Evolutionary conservation across 1,140 invertebrate genomes (phyloP).

Genomic region (Pissodes strobi): DNA sequence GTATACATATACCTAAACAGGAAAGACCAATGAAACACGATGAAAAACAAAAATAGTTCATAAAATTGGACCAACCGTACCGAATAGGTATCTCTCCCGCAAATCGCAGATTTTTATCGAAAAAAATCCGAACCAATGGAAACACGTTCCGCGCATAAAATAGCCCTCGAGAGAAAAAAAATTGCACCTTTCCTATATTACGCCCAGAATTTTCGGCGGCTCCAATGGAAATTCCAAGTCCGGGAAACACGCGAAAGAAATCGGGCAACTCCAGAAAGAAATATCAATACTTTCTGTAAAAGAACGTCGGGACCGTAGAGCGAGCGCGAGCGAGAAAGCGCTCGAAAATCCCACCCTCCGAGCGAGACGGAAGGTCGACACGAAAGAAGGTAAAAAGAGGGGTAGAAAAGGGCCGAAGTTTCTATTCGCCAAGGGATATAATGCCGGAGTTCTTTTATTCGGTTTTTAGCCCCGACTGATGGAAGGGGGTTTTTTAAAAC

Average conservation of each 20-base stretch:
- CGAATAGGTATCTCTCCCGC: background rate
- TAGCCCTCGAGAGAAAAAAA: background rate
- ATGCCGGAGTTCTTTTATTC: conserved; percentile 25
- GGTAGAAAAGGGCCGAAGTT: conserved; percentile 23
- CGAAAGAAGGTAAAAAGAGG: conserved; percentile 29
- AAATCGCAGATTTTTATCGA: conserved; percentile 9
- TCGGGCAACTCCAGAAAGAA: conserved; percentile 18
- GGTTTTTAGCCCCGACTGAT: conserved; percentile 1
- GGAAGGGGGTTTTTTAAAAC: conserved; percentile 28
- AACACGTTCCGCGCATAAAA: background rate
- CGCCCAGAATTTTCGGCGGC: conserved; percentile 5
- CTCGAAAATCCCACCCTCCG: background rate
- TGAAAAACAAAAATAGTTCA: too few species aligned
- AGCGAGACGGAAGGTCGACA: background rate
- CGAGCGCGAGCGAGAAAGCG: conserved; percentile 4
- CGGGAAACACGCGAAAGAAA: conserved; percentile 10
- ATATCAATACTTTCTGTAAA: conserved; percentile 12
- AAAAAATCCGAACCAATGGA: background rate
- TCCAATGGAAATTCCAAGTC: conserved; percentile 9
- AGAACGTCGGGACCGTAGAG: background rate
- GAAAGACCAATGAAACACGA: too few species aligned
- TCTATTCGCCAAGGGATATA: conserved; percentile 29
- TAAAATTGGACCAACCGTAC: conserved; percentile 10
- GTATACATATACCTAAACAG: too few species aligned
- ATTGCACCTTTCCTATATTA: background rate